A percentile compares a stretch with the other conserved stretches of the same genome.
Conservation (phyloP, 2,113 vertebrate genomes). For the Cololabis saira region DNA sequence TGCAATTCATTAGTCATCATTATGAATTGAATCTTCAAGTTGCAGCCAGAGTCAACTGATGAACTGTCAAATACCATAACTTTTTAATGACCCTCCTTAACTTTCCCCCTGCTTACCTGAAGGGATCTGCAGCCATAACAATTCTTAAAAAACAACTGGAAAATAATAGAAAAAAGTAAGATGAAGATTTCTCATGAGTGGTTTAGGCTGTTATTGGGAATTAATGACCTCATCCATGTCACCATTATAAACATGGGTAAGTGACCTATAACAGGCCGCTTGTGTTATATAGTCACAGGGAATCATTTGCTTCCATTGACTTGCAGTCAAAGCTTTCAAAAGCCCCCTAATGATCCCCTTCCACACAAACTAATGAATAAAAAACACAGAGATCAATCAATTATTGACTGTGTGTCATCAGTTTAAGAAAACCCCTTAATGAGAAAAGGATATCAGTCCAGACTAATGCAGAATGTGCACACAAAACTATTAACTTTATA, state of each 20-base stretch:
- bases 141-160: not conserved
- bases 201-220: conserved; percentile 16
- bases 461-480: conserved; percentile 43
- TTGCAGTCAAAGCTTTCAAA: conserved; percentile 61
- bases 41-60: not conserved
- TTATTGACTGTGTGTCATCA: conserved; percentile 75
- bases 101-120: not conserved
- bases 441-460: conserved; percentile 67
- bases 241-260: conserved; percentile 27
- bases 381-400: conserved; percentile 70
- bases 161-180: no score
- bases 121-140: not conserved
- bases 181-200: not conserved
- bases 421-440: conserved; percentile 66
- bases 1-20: conserved; percentile 34
- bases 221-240: conserved; percentile 22
- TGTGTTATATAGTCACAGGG: conserved; percentile 59
- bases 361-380: conserved; percentile 75
- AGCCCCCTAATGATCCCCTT: conserved; percentile 65
- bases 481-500: conserved; percentile 57
- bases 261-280: conserved; percentile 30
- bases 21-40: conserved; percentile 17
- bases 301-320: conserved; percentile 64
- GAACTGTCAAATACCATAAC: no score
- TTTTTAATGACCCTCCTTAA: not conserved